Evolutionary conservation across 2,113 vertebrate species (phyloP), one percentile per base, ranked within the genome.

Genomic region (Micronycteris hirsuta): DNA sequence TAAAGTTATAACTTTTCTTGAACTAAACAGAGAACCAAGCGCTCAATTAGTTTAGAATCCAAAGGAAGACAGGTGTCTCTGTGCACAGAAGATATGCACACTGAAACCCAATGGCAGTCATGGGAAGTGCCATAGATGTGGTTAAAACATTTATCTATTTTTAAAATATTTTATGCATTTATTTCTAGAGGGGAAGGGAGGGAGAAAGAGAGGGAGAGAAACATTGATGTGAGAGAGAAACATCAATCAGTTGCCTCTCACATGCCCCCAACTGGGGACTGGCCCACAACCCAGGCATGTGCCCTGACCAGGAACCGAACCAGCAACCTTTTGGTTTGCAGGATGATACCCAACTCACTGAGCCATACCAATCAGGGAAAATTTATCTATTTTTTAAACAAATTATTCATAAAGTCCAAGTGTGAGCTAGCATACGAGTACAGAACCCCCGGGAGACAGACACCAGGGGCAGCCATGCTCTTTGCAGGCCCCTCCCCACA

Each of bases 11-110:
- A 28, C 3, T 88, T 43, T 54, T 77, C 38, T 33, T 73, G 61
- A 95, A 52, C 9, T 8, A 33, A 41, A 77, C 61, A 73, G 54
- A 65, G 24, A 91, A 68, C 36, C 58, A 9, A 11, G 33, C 28
- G 83, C 58, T 3, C 33, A 65, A 56, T 41, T 87, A 43, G 26
- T 36, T 88, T 73, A 28, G 28, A 84, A 90, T 82, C 5, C 26
- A 83, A 78, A 65, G 38, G 36, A 54, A 71, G 5, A 20, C 28
- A 73, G 12, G 31, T 76, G 20, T 33, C 49, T 68, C 15, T 22
- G 71, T 1, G 5, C 24, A 33, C n/a, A 47, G 14, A 22, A 28
- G 24, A 26, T 2, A 70, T 0, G 12, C 24, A n/a, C 3, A 45
- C 0, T 70, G 68, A 43, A 80, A 74, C n/a, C 68, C 14, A 36